A percentile compares a stretch with the other conserved stretches of the same genome.
Conservation (phyloP, 2,888 invertebrate species). For the Trissonchulus latispiculum region DNA sequence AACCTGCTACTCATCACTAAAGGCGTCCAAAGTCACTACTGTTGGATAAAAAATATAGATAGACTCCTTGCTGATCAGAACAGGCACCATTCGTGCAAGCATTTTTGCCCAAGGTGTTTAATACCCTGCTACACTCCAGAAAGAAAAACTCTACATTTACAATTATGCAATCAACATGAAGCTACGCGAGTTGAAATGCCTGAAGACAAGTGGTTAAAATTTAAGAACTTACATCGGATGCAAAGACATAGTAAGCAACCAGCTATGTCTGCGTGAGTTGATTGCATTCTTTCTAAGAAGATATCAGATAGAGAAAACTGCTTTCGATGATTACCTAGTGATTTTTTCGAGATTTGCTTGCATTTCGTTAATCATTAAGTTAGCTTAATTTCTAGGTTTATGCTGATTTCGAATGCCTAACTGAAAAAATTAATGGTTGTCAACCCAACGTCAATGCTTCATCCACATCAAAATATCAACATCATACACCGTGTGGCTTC, state of each 20-base stretch:
- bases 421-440: no score
- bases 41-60: background rate
- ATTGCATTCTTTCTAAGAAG: no score
- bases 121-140: background rate
- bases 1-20: no score
- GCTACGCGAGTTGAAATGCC: background rate
- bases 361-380: no score
- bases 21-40: background rate
- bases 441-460: no score
- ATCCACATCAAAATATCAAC: no score
- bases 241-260: no score
- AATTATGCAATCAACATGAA: background rate
- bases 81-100: background rate
- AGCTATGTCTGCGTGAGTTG: no score
- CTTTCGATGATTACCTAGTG: no score
- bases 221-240: background rate
- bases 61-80: background rate
- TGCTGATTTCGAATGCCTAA: slow-evolving; percentile 10
- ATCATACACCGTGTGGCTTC: no score
- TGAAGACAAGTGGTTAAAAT: background rate
- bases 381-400: background rate
- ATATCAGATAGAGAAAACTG: no score
- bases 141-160: background rate
- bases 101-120: background rate
- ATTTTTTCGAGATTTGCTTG: no score